Evolutionary conservation across 1,140 invertebrate species (phyloP).

Genomic region (Alviniconcha marisindica): DNA sequence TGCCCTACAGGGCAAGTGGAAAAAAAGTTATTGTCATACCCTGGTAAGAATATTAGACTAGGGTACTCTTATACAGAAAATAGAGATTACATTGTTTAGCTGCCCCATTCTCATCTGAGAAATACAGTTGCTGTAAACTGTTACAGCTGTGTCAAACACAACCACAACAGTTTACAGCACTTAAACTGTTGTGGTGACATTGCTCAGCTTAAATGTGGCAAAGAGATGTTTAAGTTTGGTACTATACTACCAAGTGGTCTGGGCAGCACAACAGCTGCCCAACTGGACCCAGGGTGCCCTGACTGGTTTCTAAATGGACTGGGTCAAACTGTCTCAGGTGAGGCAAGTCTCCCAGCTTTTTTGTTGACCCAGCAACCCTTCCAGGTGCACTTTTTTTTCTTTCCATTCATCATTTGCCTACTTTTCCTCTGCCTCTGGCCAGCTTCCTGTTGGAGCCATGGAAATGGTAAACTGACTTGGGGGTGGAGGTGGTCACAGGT

Average conservation of each 20-base stretch:
- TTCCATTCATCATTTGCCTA: background rate
- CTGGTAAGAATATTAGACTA: no score
- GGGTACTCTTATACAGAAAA: no score
- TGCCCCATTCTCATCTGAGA: no score
- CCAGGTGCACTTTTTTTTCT: no score
- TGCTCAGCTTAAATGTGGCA: slow-evolving; percentile 2
- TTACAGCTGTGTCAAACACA: no score
- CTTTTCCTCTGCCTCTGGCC: background rate
- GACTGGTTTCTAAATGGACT: slow-evolving; percentile 66
- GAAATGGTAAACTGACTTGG: slow-evolving; percentile 35
- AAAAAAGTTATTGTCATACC: no score
- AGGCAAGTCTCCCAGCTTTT: no score
- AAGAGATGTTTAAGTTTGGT: slow-evolving; percentile 73
- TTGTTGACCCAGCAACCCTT: no score
- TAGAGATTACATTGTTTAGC: no score
- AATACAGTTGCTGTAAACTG: no score
- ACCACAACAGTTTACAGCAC: no score
- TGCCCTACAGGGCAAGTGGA: no score
- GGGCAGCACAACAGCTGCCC: slow-evolving; percentile 59
- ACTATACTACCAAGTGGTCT: slow-evolving; percentile 70
- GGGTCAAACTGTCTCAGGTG: slow-evolving; percentile 70
- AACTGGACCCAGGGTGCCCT: slow-evolving; percentile 50
- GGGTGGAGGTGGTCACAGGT: background rate
- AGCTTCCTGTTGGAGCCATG: slow-evolving; percentile 38
- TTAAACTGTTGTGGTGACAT: background rate